These are phyloP conservation scores for Bufo gargarizans DNA, from an alignment of 2,113 vertebrate species.

Conservation along the genomic window DNA sequence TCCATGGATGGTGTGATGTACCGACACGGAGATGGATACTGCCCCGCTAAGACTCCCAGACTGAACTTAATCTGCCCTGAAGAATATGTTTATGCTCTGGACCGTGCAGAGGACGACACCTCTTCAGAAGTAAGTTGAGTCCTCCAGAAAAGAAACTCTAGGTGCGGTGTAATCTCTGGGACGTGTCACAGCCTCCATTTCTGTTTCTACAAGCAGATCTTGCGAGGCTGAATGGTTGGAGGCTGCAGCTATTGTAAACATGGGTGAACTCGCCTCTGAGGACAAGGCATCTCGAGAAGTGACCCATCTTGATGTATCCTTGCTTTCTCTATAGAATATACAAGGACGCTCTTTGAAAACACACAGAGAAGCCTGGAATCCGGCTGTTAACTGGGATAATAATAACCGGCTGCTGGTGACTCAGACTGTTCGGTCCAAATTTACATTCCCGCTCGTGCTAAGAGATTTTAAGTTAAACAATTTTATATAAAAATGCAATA, in stretches of 20 bases:
- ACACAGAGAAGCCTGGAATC: conserved; percentile 67
- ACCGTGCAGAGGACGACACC: not conserved
- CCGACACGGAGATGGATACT: not conserved
- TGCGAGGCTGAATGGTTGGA: conserved; percentile 25
- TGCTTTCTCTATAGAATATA: conserved; percentile 52
- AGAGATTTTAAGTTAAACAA: conserved; percentile 71
- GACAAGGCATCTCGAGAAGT: conserved; percentile 29
- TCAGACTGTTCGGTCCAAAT: conserved; percentile 65
- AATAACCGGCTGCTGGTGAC: conserved; percentile 72
- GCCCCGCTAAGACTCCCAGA: not conserved
- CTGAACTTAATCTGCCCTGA: not conserved
- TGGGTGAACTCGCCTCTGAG: conserved; percentile 60
- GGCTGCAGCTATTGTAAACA: conserved; percentile 56
- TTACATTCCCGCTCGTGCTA: conserved; percentile 70
- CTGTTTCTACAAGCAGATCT: conserved; percentile 9
- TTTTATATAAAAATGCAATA: conserved; percentile 70
- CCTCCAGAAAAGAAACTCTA: not conserved
- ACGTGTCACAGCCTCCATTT: not conserved
- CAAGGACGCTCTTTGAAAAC: conserved; percentile 62
- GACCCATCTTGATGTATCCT: conserved; percentile 57
- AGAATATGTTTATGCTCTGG: not conserved
- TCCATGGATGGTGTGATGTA: not conserved
- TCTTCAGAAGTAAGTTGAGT: not conserved
- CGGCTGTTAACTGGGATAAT: conserved; percentile 68
- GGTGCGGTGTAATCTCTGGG: not conserved